Conservation (phyloP, 2,888 invertebrate species). For the Temnothorax unifasciatus region DNA sequence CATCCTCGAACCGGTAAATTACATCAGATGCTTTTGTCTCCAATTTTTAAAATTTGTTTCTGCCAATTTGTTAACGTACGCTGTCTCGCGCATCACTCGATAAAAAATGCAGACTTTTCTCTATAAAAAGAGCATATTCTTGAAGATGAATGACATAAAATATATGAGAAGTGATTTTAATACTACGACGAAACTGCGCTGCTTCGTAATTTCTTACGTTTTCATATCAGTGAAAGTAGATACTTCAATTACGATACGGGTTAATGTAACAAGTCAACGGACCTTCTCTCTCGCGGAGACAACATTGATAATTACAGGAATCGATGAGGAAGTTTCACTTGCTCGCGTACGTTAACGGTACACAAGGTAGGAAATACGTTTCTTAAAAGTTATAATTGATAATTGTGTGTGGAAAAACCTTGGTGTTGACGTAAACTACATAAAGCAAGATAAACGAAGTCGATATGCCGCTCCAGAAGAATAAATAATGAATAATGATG, state of each 20-base stretch:
- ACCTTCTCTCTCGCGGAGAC: background rate
- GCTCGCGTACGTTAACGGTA: background rate
- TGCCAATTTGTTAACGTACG: background rate
- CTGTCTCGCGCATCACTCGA: background rate
- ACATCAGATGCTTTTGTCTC: background rate
- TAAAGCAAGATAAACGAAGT: background rate
- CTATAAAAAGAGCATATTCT: background rate
- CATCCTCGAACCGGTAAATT: background rate
- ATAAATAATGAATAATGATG: background rate
- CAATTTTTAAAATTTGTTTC: background rate
- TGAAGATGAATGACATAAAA: background rate
- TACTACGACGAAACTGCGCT: background rate
- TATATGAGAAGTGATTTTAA: background rate
- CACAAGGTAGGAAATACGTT: background rate
- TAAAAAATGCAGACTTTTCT: background rate
- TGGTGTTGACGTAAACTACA: too few relatives aligned
- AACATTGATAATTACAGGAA: background rate
- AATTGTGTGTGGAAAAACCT: background rate
- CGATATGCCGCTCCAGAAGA: background rate
- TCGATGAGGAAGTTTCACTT: conserved; percentile 22
- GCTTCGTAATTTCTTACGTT: background rate
- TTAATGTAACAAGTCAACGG: background rate
- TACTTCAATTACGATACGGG: background rate
- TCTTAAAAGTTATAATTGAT: background rate
- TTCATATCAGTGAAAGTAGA: conserved; percentile 26